Conservation (phyloP, 2,888 invertebrate genomes). For the Petrolisthes manimaculis region DNA sequence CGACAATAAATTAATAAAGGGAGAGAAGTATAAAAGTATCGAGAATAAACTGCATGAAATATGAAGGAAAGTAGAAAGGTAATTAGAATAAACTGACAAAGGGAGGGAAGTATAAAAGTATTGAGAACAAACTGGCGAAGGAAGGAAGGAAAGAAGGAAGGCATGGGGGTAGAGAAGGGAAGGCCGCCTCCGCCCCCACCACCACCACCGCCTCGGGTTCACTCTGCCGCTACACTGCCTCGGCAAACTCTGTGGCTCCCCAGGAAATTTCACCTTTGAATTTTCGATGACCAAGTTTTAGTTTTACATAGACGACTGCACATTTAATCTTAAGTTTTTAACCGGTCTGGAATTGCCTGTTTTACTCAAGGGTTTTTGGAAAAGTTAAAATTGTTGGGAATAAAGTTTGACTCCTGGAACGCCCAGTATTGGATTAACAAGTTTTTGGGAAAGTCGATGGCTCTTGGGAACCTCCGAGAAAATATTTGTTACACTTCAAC, state of each 20-base stretch:
- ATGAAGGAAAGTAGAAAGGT: background rate
- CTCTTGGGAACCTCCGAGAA: constrained; percentile 32
- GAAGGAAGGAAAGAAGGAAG: background rate
- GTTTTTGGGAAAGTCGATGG: constrained; percentile 43
- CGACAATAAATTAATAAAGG: background rate
- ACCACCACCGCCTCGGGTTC: constrained; percentile 5
- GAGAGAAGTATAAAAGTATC: background rate
- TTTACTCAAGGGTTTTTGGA: constrained; percentile 60
- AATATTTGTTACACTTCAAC: constrained; percentile 54
- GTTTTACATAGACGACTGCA: constrained; percentile 62
- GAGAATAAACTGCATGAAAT: background rate
- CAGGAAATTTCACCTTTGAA: constrained; percentile 56
- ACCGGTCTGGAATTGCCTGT: constrained; percentile 55
- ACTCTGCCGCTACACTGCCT: constrained; percentile 34
- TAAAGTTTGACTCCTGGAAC: constrained; percentile 24
- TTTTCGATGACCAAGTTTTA: constrained; percentile 62
- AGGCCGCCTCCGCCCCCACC: background rate
- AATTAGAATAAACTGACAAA: background rate
- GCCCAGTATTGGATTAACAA: constrained; percentile 52
- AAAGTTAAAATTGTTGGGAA: constrained; percentile 55
- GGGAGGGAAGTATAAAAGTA: background rate
- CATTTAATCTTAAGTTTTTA: constrained; percentile 63
- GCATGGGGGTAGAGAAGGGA: background rate
- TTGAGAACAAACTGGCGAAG: background rate
- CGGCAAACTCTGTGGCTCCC: constrained; percentile 45